These are phyloP conservation scores for Apolygus lucorum DNA, from an alignment of 1,140 invertebrate species.

Conservation along the genomic window DNA sequence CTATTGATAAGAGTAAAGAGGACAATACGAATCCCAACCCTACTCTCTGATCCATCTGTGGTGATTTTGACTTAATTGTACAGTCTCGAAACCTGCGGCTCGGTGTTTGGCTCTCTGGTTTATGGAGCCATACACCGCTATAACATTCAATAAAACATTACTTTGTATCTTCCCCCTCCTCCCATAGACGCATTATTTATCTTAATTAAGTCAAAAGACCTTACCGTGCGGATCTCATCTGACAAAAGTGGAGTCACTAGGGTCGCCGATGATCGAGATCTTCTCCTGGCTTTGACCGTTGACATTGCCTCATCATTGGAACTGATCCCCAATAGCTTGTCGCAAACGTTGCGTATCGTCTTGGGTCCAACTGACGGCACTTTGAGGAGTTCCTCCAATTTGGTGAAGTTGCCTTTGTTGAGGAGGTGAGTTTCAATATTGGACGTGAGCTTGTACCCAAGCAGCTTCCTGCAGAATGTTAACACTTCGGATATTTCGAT, in stretches of 20 bases:
- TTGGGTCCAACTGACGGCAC: slow-evolving; percentile 19
- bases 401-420: neutral
- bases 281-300: neutral
- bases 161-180: too few species aligned
- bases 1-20: too few species aligned
- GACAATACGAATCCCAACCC: too few species aligned
- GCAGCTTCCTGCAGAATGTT: too few species aligned
- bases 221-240: neutral
- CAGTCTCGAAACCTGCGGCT: too few species aligned
- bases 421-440: neutral
- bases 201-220: neutral
- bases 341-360: slow-evolving; percentile 19
- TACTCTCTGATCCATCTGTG: too few species aligned
- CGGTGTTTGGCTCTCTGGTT: too few species aligned
- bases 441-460: neutral
- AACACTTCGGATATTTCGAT: too few species aligned
- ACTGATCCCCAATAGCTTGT: slow-evolving; percentile 11
- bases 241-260: neutral
- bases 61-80: too few species aligned
- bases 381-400: slow-evolving; percentile 21
- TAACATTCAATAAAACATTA: too few species aligned
- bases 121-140: too few species aligned
- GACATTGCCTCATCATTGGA: neutral
- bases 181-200: too few species aligned
- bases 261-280: neutral